Base-by-base conservation (phyloP, 2,797 vertebrate genomes). In the Semaprochilodus insignis region DNA sequence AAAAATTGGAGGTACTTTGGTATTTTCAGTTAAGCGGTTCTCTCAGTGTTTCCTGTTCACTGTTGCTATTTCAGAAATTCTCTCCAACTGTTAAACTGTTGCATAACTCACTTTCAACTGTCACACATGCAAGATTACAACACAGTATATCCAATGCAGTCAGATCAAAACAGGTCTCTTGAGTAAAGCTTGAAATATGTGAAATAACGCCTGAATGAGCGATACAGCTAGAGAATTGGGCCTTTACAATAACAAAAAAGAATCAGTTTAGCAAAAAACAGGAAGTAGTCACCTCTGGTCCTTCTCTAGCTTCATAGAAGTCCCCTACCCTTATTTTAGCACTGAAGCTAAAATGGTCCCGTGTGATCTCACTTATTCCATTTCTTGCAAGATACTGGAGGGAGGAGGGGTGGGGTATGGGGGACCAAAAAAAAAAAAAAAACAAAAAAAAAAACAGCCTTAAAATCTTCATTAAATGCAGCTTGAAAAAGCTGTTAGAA, bases 261-360 rank as follows among this genome's bases (percentile, higher is more conserved):
- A 83, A 81, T 66, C 31, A 31, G 31, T 31, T 31, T 65, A 48
- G n/a, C 40, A 81, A 80, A 67, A 75, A 77, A 83, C 67, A 80
- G 13, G 27, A 75, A 76, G 34, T 27, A 79, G 90, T 96, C 95
- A 97, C 97, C 96, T 97, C 95, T 31, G 95, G 95, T 95, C 96
- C 96, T 93, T 97, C 97, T 96, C 96, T 97, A 94, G 96, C 96
- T 97, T 98, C 96, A 95, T 97, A 99, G 95, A 99, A 98, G 95
- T 97, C 96, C 91, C 97, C 97, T 92, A 98, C 95, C 95, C 96
- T 96, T 93, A 99, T 96, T 96, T 99, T 99, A 94, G 96, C 95
- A 94, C 96, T 98, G 94, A 99, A 99, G 96, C 97, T 98, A 94
- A 99, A 99, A 95, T 98, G 96, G 91, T 97, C 97, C 88, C 97